Conservation (phyloP, 2,888 invertebrate genomes). For the Synanthedon andrenaeformis region DNA sequence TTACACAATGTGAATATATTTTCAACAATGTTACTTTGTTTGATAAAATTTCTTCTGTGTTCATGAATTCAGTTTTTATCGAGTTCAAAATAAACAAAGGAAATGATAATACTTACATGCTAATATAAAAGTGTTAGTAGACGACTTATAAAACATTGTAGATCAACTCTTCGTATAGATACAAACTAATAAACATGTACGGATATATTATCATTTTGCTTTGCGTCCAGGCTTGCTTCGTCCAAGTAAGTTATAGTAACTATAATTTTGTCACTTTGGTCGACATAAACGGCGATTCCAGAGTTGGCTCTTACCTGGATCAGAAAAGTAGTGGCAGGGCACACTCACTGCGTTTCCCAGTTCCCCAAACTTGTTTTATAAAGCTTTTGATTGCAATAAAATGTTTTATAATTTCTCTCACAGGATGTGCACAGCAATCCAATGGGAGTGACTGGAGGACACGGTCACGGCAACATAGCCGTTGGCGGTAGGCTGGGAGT, state of each 20-base stretch:
- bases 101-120: background rate
- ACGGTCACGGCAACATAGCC: background rate
- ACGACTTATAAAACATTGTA: background rate
- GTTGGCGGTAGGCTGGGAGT: slow-evolving; percentile 9
- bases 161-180: background rate
- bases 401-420: background rate
- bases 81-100: background rate
- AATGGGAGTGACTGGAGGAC: background rate
- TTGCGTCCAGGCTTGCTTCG: slow-evolving; percentile 1
- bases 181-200: background rate
- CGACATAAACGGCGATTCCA: too few relatives aligned
- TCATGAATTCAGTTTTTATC: background rate
- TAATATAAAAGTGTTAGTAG: background rate
- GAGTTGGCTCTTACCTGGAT: too few relatives aligned
- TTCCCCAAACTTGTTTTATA: too few relatives aligned
- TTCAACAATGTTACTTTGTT: too few relatives aligned
- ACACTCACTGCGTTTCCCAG: too few relatives aligned
- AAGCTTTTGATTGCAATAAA: too few relatives aligned
- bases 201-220: background rate
- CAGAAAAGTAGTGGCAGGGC: too few relatives aligned
- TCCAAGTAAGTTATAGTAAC: slow-evolving; percentile 15
- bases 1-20: too few relatives aligned
- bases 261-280: background rate
- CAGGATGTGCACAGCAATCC: background rate
- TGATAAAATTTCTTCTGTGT: too few relatives aligned